Evolutionary conservation across 1,140 invertebrate species (phyloP).

Genomic region (Plutomurus gul): DNA sequence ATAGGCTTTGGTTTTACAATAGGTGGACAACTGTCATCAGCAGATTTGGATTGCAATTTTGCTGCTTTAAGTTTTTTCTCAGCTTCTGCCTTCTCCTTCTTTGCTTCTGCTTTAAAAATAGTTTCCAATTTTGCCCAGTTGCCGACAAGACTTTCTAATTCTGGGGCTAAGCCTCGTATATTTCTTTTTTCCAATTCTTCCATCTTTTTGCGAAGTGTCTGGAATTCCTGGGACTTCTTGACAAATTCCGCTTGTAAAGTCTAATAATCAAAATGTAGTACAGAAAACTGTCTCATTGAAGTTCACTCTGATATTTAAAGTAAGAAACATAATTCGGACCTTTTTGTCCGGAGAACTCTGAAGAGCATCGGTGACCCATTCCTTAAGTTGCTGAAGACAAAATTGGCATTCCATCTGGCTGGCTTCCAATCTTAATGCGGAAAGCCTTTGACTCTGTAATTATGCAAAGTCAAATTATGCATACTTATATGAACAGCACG

Average conservation of each 20-base stretch:
- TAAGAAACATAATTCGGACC: not conserved
- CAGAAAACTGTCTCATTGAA: too few relatives aligned
- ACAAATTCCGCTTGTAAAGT: not conserved
- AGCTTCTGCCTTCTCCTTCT: not conserved
- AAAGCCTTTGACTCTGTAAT: constrained; percentile 37
- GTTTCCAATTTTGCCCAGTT: constrained; percentile 60
- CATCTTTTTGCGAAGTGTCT: constrained; percentile 17
- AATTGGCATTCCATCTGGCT: constrained; percentile 44
- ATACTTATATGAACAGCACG: too few relatives aligned
- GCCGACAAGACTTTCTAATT: constrained; percentile 20
- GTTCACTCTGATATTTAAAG: too few relatives aligned
- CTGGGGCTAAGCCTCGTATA: not conserved
- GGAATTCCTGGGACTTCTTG: constrained; percentile 29
- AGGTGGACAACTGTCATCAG: not conserved
- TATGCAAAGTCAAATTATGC: not conserved
- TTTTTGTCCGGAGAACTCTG: constrained; percentile 14
- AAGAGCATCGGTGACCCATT: constrained; percentile 40
- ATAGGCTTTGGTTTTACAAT: constrained; percentile 29
- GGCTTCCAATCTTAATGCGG: constrained; percentile 43
- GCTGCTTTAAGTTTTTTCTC: not conserved
- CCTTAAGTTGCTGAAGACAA: constrained; percentile 42
- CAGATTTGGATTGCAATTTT: not conserved
- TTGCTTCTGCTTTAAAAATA: not conserved
- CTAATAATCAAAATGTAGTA: constrained; percentile 30
- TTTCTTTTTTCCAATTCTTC: constrained; percentile 32